Conservation (phyloP, 2,888 invertebrate genomes). For the Linnaemya tessellans region DNA sequence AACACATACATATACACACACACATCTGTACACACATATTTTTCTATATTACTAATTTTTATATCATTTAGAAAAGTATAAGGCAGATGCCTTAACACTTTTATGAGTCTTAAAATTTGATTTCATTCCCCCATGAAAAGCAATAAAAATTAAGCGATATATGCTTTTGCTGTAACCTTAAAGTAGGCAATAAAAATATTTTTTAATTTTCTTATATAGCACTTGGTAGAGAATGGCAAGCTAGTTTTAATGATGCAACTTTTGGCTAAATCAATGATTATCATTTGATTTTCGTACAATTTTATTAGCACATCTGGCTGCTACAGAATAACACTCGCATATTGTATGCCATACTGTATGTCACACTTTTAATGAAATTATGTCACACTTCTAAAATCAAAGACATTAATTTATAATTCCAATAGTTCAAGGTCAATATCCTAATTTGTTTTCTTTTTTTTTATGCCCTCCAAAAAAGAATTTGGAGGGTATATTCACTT, state of each 20-base stretch:
- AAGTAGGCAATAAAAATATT: slow-evolving; percentile 39
- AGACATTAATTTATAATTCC: too few species aligned
- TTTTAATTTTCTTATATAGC: neutral
- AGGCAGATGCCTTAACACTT: neutral
- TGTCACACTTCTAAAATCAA: neutral
- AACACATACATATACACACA: neutral
- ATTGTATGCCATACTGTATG: too few species aligned
- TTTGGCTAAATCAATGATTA: neutral
- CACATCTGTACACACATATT: too few species aligned
- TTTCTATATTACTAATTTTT: neutral
- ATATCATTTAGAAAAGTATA: neutral
- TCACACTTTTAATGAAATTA: neutral
- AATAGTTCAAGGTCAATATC: too few species aligned
- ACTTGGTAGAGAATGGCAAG: neutral
- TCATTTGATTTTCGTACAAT: neutral
- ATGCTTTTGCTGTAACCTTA: neutral
- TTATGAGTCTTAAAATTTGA: neutral
- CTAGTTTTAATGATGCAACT: neutral
- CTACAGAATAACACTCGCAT: neutral
- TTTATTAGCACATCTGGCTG: neutral
- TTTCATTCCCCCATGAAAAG: neutral
- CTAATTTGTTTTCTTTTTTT: too few species aligned
- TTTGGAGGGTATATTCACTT: too few species aligned
- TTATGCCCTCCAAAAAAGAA: too few species aligned
- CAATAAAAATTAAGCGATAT: neutral